Conservation (phyloP, 2,113 vertebrate species). For the Thunnus maccoyii region DNA sequence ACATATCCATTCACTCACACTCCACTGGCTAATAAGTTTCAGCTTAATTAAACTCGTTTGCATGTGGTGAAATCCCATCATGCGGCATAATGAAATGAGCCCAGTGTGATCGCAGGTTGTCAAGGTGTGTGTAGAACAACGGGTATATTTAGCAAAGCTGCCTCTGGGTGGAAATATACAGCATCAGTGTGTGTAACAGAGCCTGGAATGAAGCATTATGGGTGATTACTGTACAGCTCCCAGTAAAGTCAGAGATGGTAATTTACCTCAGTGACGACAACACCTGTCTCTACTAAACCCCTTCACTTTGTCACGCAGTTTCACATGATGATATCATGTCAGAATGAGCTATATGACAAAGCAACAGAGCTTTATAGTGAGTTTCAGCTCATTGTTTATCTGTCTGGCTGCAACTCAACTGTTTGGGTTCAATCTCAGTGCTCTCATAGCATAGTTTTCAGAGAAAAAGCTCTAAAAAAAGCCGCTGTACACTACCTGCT, state of each 20-base stretch:
- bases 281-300: too few relatives aligned
- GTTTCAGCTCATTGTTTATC: too few relatives aligned
- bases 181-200: slow-evolving; percentile 36
- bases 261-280: neutral
- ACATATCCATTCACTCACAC: slow-evolving; percentile 57
- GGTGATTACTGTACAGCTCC: neutral
- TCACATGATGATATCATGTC: too few relatives aligned
- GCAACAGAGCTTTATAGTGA: too few relatives aligned
- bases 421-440: too few relatives aligned
- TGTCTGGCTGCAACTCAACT: too few relatives aligned
- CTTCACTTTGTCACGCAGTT: too few relatives aligned
- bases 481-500: too few relatives aligned
- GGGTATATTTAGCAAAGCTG: slow-evolving; percentile 58
- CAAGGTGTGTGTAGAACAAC: slow-evolving; percentile 59
- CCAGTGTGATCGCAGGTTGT: slow-evolving; percentile 64
- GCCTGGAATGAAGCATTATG: neutral
- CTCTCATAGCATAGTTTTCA: too few relatives aligned
- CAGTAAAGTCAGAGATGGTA: neutral
- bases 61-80: slow-evolving; percentile 63
- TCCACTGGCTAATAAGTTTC: slow-evolving; percentile 59
- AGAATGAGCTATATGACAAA: too few relatives aligned
- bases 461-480: too few relatives aligned
- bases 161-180: slow-evolving; percentile 51
- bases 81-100: slow-evolving; percentile 65
- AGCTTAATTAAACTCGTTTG: slow-evolving; percentile 70